Evolutionary conservation across 2,888 invertebrate species (phyloP), one percentile per base, ranked within the genome.

Genomic region (Beris morrisii): DNA sequence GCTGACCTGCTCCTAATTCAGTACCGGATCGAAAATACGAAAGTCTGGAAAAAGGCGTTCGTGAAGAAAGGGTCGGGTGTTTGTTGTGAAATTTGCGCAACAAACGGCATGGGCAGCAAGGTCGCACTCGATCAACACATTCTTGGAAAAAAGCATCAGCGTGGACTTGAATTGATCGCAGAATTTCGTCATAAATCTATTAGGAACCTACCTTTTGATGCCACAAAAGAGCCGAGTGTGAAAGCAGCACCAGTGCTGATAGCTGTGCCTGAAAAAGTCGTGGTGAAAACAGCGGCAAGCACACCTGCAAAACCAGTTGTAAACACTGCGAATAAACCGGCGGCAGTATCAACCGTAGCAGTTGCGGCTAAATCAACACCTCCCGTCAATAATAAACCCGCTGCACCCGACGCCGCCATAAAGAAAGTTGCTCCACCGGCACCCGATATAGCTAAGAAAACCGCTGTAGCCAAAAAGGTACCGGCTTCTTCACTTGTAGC

Each of bases 61-160:
- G n/a, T 13, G 5, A 53, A 64, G 45, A 64, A 45, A 31, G 15
- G 3, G n/a, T 4, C 43, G 6, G 54, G 55, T 11, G 5, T 54
- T 22, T 45, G 53, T 13, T 65, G 64, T 44, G 52, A 45, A 31
- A 53, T 64, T 1, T 64, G 64, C 28, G 22, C 7, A 5, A 64
- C 64, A 5, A 64, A 54, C 28, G 22, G 45, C 2, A 64, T 64
- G 44, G 12, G 28, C 1, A 53, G 64, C 4, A 64, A 64, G 31
- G 4, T 43, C 2, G 28, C 55, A 4, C 9, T 64, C 5, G 48
- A 55, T 22, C 54, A 54, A 31, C 64, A 64, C 48, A 55, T 56
- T 11, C 55, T 31, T 22, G 64, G 64, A 6, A 64, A 64, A 44
- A 64, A 64, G 22, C 64, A 64, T 48, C 55, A 64, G 43, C 15